Evolutionary conservation across 2,113 vertebrate genomes (phyloP).

Genomic region (Charina bottae): DNA sequence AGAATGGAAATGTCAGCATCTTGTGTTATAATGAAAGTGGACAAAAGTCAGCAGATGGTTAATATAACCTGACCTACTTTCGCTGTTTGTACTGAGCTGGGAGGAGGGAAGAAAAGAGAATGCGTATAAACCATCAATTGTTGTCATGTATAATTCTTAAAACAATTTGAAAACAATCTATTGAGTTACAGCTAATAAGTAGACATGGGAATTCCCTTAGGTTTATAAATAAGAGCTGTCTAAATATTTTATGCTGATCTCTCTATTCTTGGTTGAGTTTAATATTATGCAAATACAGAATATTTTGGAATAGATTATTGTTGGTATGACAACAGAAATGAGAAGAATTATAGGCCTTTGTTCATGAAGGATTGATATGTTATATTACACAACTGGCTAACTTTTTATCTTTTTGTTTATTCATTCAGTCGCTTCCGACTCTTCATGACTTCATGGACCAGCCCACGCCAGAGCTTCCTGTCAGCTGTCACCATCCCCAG

Average conservation of each 20-base stretch:
- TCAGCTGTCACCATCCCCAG: no score
- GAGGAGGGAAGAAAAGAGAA: background rate
- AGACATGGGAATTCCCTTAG: background rate
- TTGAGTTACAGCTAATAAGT: background rate
- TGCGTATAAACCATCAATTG: background rate
- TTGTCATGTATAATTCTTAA: background rate
- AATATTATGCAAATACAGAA: slow-evolving; percentile 26
- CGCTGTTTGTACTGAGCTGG: background rate
- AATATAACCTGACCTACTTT: background rate
- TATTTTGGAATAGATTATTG: slow-evolving; percentile 26
- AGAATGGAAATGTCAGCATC: background rate
- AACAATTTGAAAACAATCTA: slow-evolving; percentile 1
- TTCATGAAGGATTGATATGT: background rate
- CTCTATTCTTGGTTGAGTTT: background rate
- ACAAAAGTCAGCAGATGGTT: background rate
- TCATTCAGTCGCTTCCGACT: no score
- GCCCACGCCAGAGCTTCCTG: no score
- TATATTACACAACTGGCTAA: background rate
- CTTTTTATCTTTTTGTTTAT: background rate
- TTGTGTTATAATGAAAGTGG: background rate
- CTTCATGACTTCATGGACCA: no score
- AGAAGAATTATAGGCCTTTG: background rate
- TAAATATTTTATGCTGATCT: background rate
- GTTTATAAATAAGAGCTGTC: background rate
- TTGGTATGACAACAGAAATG: slow-evolving; percentile 34